Evolutionary conservation across 2,888 invertebrate genomes (phyloP).

Genomic region (Eupeodes luniger): DNA sequence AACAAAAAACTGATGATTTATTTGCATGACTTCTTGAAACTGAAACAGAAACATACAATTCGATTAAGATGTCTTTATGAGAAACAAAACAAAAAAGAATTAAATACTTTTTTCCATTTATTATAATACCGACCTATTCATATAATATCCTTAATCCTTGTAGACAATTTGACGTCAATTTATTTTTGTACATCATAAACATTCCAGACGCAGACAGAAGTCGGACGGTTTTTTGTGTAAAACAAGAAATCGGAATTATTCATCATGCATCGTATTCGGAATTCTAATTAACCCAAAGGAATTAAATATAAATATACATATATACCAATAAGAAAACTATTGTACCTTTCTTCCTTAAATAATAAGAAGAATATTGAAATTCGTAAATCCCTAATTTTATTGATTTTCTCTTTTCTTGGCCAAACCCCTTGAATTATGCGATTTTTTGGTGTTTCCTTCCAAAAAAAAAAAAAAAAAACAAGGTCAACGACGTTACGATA

Average conservation of each 20-base stretch:
- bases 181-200: not conserved
- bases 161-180: slow-evolving; percentile 36
- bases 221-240: too few relatives aligned
- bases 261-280: not conserved
- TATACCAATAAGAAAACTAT: too few relatives aligned
- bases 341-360: not conserved
- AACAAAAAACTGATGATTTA: slow-evolving; percentile 14
- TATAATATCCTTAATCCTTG: not conserved
- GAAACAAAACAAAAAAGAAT: slow-evolving; percentile 38
- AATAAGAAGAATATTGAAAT: not conserved
- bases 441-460: slow-evolving; percentile 1
- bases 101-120: not conserved
- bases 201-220: not conserved
- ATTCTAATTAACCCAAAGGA: not conserved
- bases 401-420: slow-evolving; percentile 9
- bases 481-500: slow-evolving; percentile 15
- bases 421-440: slow-evolving; percentile 14
- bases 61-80: slow-evolving; percentile 3
- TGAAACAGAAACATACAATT: not conserved
- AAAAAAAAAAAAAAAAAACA: not conserved
- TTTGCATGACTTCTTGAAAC: slow-evolving; percentile 29
- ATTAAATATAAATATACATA: not conserved
- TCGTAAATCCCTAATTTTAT: slow-evolving; percentile 28
- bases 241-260: not conserved
- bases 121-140: not conserved